Evolutionary conservation across 2,888 invertebrate genomes (phyloP).

Genomic region (Pinctada fucata): DNA sequence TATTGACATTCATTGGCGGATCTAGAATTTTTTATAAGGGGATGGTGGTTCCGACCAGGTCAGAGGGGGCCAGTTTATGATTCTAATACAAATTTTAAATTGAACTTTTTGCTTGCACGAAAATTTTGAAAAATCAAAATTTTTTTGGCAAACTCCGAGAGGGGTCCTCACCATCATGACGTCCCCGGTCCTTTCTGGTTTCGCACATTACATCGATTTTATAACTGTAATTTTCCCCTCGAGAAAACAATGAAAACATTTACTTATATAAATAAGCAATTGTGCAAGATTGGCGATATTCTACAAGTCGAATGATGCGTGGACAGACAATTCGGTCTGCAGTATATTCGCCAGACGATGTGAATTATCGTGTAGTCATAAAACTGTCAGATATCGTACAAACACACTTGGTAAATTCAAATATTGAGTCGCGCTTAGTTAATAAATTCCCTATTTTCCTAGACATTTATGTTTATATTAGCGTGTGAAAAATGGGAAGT

Average conservation of each 20-base stretch:
- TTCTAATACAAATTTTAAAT: no score
- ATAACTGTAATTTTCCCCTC: no score
- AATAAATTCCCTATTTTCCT: not conserved
- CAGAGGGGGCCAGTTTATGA: no score
- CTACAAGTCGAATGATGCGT: not conserved
- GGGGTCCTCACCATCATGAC: no score
- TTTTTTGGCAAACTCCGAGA: no score
- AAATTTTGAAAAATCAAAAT: no score
- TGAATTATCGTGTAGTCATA: not conserved
- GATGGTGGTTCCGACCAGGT: no score
- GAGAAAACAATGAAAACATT: not conserved
- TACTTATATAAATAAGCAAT: not conserved
- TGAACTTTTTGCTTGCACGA: no score
- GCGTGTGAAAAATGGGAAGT: not conserved
- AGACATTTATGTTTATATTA: not conserved
- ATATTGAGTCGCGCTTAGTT: not conserved
- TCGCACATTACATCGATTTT: no score
- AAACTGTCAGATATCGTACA: not conserved
- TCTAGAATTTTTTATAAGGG: no score
- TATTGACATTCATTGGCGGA: no score
- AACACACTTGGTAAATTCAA: not conserved
- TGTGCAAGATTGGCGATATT: not conserved
- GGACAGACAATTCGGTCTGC: not conserved
- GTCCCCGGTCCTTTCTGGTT: no score
- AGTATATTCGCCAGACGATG: not conserved